Evolutionary conservation across 1,140 invertebrate genomes (phyloP), one percentile per base, ranked within the genome.

Genomic region (Lepidurus couesii): DNA sequence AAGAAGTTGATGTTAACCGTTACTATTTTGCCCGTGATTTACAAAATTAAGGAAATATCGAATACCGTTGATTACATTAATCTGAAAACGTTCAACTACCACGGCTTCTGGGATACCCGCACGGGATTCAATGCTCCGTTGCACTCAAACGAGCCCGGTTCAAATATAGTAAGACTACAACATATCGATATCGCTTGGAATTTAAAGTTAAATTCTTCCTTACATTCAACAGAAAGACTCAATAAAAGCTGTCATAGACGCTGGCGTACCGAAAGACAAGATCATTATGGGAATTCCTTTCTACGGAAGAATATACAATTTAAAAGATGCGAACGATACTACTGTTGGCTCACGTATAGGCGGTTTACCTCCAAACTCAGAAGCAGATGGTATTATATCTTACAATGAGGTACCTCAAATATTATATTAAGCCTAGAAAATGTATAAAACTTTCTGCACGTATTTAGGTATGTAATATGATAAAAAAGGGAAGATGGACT

Each of bases 221-320:
- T 34, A 34, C 34, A 34, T 34, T 34, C 4, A 34, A 34, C 34
- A 34, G 34, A 34, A 34, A 34, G 34, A 34, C 34, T 34, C 34
- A 3, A 34, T 34, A 34, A 34, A 4, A 34, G 34, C 34, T 34
- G 34, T 34, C 2, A 34, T 3, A 4, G 34, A 34, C 4, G 34
- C 34, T 44, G 94, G 34, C 34, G 34, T 91, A 6, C 89, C 90
- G 16, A 85, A 88, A 0, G 88, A 89, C 3, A 96, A 96, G 84
- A 82, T 96, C 75, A 90, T 95, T 0, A 82, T 96, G 1, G 95
- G 95, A 7, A 82, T 97, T 10, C 91, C 94, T 0, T 89, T 93
- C 81, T 96, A 96, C 81, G 95, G 95, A 1, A 87, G 92, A 44
- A 91, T 91, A 7, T 97, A 94, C 83, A 84, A 91, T 8, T 82